Evolutionary conservation across 2,888 invertebrate genomes (phyloP).

Genomic region (Lucinisca nassula): DNA sequence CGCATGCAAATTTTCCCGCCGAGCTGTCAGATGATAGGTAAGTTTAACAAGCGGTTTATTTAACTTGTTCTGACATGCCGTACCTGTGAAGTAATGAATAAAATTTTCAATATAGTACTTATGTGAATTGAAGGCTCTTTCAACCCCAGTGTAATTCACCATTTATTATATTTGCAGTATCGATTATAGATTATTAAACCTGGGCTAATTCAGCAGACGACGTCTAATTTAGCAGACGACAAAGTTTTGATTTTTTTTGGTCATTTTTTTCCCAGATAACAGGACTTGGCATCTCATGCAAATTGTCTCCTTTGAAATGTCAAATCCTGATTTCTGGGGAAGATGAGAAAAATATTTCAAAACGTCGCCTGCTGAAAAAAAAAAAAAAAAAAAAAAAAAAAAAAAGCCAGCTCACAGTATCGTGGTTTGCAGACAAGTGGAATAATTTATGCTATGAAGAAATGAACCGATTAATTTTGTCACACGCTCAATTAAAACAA

Average conservation of each 20-base stretch:
- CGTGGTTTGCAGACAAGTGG: conserved; percentile 1
- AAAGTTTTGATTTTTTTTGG: too few species aligned
- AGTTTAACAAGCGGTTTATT: conserved; percentile 63
- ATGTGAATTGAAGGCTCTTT: background rate
- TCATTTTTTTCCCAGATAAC: too few species aligned
- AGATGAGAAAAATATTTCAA: too few species aligned
- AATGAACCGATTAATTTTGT: background rate
- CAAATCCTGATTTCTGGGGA: too few species aligned
- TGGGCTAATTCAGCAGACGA: too few species aligned
- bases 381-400: too few species aligned
- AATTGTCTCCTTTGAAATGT: too few species aligned
- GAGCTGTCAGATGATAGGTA: conserved; percentile 67
- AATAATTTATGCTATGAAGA: background rate
- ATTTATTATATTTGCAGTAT: background rate
- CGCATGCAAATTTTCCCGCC: conserved; percentile 76
- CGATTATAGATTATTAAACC: background rate
- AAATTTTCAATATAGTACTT: conserved; percentile 57
- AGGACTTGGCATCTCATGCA: too few species aligned
- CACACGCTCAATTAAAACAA: conserved; percentile 17
- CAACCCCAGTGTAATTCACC: background rate
- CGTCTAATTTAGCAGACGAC: too few species aligned
- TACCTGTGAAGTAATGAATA: conserved; percentile 41
- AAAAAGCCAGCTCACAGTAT: background rate
- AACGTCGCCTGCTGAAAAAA: too few species aligned
- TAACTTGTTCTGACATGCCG: conserved; percentile 64